Conservation (phyloP, 2,113 vertebrate genomes). For the Phalacrocorax pelagicus region DNA sequence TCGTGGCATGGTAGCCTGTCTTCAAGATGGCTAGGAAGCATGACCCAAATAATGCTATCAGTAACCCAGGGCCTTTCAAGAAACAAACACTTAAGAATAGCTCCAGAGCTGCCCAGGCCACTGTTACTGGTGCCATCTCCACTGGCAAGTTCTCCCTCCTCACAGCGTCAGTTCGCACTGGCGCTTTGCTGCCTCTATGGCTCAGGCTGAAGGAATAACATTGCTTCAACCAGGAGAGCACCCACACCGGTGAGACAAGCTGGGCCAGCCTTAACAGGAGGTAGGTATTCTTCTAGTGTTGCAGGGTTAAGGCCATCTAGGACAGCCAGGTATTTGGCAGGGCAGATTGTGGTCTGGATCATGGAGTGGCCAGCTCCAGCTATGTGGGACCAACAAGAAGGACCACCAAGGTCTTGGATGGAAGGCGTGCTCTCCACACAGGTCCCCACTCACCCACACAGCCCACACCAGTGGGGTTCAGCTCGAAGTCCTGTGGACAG, state of each 20-base stretch:
- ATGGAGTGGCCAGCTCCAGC: neutral
- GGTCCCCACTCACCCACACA: conserved; percentile 85
- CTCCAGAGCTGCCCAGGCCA: neutral
- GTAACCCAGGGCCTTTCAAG: neutral
- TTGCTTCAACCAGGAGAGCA: neutral
- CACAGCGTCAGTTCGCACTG: no score
- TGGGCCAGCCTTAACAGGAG: neutral
- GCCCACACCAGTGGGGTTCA: conserved; percentile 91
- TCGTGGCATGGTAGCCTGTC: neutral
- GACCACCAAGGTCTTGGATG: neutral
- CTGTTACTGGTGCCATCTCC: no score
- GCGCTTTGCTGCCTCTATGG: no score
- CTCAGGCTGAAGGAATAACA: neutral
- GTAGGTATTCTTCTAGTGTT: neutral
- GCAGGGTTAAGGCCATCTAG: neutral
- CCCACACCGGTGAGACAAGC: neutral
- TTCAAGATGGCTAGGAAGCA: neutral
- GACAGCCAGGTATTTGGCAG: neutral
- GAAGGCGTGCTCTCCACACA: neutral
- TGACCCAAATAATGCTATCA: neutral
- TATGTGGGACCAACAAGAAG: neutral
- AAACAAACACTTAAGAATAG: neutral
- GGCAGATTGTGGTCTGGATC: neutral
- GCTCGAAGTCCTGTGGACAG: conserved; percentile 91
- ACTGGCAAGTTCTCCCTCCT: no score